Base-by-base conservation (phyloP, 2,113 vertebrate species). In the Struthidea cinerea region DNA sequence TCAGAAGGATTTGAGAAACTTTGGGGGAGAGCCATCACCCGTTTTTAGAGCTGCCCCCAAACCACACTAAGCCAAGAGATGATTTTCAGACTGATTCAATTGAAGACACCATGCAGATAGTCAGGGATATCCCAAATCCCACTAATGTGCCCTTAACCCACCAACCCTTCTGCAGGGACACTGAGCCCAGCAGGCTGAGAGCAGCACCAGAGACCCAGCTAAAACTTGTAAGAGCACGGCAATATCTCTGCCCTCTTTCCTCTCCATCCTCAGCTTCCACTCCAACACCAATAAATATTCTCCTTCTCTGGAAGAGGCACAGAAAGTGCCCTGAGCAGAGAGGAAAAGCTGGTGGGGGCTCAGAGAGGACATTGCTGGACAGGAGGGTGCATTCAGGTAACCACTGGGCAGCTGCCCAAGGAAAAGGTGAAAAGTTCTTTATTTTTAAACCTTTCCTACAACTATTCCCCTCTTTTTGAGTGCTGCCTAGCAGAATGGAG, bases 1-100 rank as follows among this genome's bases (percentile, higher is more conserved):
- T 87, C n/a, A 11, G 53, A 75, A 84, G 87, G 60, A 81, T 82
- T 87, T 60, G 79, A 94, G 65, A 69, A 96, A 87, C 26, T 89
- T 78, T 35, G 22, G 1, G 60, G 39, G 21, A 44, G 44, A 89
- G 16, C 37, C 70, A 75, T 14, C 14, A 24, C 27, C 39, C 5
- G 1, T 78, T 95, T 83, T 53, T 28, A 37, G 56, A 8, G 0
- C 41, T 86, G 65, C 27, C 41, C 73, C n/a, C 53, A 68, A 81
- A 52, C n/a, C 20, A 13, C 1, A 0, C 50, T 56, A 60, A 93
- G 10, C 33, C 85, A 70, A 52, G 80, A 70, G 56, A 16, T 61
- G 42, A 70, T 89, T 90, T 88, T 78, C 73, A 89, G 73, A 24
- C 46, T 57, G 19, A 77, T 39, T 71, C 73, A 52, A 37, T 32